Conservation (phyloP, 2,797 vertebrate species). For the Parauchenoglanis punctatus region DNA sequence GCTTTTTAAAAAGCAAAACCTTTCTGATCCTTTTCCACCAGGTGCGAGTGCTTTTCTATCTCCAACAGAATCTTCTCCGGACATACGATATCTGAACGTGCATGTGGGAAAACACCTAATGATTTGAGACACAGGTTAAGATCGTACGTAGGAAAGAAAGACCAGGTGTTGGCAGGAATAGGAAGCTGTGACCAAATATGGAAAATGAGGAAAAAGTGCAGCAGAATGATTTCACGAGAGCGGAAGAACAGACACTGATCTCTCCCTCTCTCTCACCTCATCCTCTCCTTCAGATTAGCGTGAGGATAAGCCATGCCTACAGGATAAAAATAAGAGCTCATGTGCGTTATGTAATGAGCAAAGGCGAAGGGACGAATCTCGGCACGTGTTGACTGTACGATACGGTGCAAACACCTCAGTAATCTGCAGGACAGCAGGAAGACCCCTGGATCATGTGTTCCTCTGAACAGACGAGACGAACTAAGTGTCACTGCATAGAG, state of each 20-base stretch:
- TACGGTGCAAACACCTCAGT: neutral
- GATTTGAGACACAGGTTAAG: neutral
- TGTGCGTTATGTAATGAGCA: slow-evolving; percentile 43
- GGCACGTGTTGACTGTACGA: neutral
- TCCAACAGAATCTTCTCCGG: neutral
- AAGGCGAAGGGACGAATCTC: neutral
- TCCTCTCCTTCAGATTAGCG: slow-evolving; percentile 46
- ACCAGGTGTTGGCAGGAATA: neutral
- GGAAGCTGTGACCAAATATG: neutral
- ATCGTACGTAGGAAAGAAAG: neutral
- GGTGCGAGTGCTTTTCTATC: neutral
- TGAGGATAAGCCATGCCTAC: slow-evolving; percentile 15
- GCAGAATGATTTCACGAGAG: neutral
- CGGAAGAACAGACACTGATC: too few relatives aligned
- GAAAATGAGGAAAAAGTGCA: neutral
- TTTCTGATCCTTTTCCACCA: neutral
- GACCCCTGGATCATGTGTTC: neutral
- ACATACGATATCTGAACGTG: neutral
- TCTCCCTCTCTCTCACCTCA: neutral
- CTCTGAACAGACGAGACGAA: neutral
- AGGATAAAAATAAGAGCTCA: slow-evolving; percentile 47
- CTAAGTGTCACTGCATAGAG: neutral
- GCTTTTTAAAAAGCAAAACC: neutral
- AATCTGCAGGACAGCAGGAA: neutral
- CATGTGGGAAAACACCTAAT: neutral